Percentiles rank a stretch among this genome's conserved stretches.
These are phyloP conservation scores for Choreutis nemorana DNA, from an alignment of 2,888 invertebrate genomes.

Conservation along the genomic window DNA sequence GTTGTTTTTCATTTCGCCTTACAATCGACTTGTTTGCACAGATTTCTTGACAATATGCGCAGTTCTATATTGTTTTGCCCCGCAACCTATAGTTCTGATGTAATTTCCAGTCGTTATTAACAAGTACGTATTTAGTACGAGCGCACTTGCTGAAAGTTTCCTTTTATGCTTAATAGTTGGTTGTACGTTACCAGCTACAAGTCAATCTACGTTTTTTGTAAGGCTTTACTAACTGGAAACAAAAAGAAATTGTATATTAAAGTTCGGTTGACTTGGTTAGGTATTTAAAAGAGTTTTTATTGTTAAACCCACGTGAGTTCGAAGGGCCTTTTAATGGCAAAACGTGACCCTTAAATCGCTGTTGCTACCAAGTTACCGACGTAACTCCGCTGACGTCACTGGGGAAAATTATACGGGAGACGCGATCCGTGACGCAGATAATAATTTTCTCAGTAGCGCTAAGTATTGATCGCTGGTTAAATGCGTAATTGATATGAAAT, in stretches of 20 bases:
- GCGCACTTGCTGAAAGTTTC: neutral
- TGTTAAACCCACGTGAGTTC: conserved; percentile 18
- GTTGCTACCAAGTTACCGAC: conserved; percentile 17
- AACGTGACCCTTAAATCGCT: conserved; percentile 28
- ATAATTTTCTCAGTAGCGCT: conserved; percentile 15
- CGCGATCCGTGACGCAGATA: conserved; percentile 21
- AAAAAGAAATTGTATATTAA: too few relatives aligned
- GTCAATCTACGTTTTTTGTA: too few relatives aligned
- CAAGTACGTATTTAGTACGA: conserved; percentile 13
- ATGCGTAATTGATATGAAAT: conserved; percentile 17
- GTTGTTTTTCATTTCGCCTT: conserved; percentile 32
- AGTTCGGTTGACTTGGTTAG: too few relatives aligned
- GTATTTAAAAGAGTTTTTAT: too few relatives aligned
- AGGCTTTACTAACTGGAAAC: too few relatives aligned
- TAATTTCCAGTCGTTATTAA: conserved; percentile 21
- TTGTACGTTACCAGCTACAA: too few relatives aligned
- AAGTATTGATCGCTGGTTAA: conserved; percentile 20
- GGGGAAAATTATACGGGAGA: conserved; percentile 21
- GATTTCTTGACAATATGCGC: conserved; percentile 49
- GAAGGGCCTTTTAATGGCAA: conserved; percentile 17
- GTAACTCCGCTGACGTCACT: conserved; percentile 44
- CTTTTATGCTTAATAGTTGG: too few relatives aligned
- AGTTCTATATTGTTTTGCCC: too few relatives aligned
- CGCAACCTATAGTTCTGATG: conserved; percentile 26
- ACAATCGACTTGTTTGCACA: conserved; percentile 45